Evolutionary conservation across 2,888 invertebrate species (phyloP), one percentile per base, ranked within the genome.

Genomic region (Dolichomitus sp.): DNA sequence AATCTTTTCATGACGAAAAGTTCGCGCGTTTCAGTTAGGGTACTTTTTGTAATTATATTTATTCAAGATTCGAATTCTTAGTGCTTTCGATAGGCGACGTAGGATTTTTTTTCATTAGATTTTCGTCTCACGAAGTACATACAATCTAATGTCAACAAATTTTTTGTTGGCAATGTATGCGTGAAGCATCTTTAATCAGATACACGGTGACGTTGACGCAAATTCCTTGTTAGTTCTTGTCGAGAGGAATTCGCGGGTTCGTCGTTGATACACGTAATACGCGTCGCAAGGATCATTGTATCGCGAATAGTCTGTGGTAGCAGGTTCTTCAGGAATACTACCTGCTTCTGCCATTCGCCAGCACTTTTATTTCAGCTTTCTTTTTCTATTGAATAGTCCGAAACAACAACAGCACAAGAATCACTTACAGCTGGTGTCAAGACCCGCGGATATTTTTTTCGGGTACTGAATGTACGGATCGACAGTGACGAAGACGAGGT

Each of bases 361-460:
- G 42, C 74, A 33, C 54, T 69, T 75, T 75, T 69, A 57, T 48
- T 80, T 37, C 12, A 37, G 75, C 80, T 75, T 75, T 75, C 80
- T 80, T 80, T 80, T 75, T 80, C 75, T 75, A 69, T 72, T 59
- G n/a, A 45, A 33, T 12, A 42, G 23, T 11, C 14, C 30, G 17
- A 19, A 59, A 45, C 42, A 30, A 12, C 33, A 37, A 48, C 19
- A n/a, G 4, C 61, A 30, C 42, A 73, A 68, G 42, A 61, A 68
- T 52, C 17, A 54, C 45, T 57, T 12, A n/a, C 59, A 59, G 70
- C 70, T 30, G 57, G 30, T 72, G 30, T 30, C 40, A 42, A 23
- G 45, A 17, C 70, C 33, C 45, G 30, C 7, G 45, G 19, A 45
- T 59, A 30, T 45, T 19, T 72, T 42, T 59, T 59, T 57, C 30